Evolutionary conservation across 1,140 invertebrate species (phyloP).

Genomic region (Bicyclus anynana): DNA sequence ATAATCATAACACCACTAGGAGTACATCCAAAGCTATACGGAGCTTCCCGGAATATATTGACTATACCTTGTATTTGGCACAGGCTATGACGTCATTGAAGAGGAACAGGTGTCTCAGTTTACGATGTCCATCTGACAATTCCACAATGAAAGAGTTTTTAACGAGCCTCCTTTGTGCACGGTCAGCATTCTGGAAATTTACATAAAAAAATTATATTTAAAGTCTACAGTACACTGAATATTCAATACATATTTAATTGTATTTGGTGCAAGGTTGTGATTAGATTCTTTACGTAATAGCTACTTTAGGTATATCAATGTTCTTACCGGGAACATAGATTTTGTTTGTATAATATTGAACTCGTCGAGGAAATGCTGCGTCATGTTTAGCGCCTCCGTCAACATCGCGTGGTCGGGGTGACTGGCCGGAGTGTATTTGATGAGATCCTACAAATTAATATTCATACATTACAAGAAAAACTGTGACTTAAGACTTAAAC

Average conservation of each 20-base stretch:
- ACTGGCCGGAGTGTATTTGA: slow-evolving; percentile 90
- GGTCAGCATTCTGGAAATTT: slow-evolving; percentile 82
- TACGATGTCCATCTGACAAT: slow-evolving; percentile 90
- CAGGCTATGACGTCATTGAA: slow-evolving; percentile 97
- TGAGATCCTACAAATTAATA: slow-evolving; percentile 88
- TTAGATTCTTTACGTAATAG: neutral
- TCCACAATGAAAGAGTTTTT: slow-evolving; percentile 97
- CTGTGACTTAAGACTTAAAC: too few species aligned
- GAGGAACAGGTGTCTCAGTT: slow-evolving; percentile 94
- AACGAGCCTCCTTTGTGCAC: slow-evolving; percentile 90
- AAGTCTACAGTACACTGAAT: too few species aligned
- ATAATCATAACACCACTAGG: too few species aligned
- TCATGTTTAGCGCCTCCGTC: slow-evolving; percentile 90
- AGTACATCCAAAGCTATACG: too few species aligned
- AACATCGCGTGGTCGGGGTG: slow-evolving; percentile 91
- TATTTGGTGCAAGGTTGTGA: neutral
- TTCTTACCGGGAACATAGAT: slow-evolving; percentile 87
- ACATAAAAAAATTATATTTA: too few species aligned
- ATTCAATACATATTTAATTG: slow-evolving; percentile 1
- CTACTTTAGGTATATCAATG: neutral
- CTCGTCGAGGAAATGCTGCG: slow-evolving; percentile 93
- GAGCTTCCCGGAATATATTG: neutral
- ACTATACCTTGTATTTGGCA: slow-evolving; percentile 92
- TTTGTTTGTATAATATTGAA: slow-evolving; percentile 93
- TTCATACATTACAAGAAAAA: too few species aligned